Conservation (phyloP, 2,113 vertebrate species). For the Cyprinus carpio region DNA sequence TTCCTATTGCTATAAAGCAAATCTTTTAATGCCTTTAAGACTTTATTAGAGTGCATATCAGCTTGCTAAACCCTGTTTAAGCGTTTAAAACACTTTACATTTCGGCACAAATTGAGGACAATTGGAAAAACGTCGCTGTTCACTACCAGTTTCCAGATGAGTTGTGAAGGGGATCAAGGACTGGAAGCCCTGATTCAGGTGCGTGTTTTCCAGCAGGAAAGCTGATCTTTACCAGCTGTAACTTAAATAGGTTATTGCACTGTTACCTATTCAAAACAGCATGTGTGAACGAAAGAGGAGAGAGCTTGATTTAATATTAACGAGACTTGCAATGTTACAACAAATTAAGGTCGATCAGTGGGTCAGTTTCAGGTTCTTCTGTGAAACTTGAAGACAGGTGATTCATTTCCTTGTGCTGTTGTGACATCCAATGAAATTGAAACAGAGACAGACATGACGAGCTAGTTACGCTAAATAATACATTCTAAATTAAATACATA, state of each 20-base stretch:
- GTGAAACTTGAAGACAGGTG: conserved; percentile 40
- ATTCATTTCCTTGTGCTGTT: conserved; percentile 22
- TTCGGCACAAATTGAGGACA: neutral
- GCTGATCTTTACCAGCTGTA: conserved; percentile 11
- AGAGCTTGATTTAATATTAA: conserved; percentile 47
- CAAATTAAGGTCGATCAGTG: conserved; percentile 44
- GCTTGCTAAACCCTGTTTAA: neutral
- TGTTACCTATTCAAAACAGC: conserved; percentile 28
- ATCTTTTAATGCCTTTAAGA: neutral
- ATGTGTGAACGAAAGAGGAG: conserved; percentile 38
- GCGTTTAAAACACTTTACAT: neutral
- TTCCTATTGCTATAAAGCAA: neutral
- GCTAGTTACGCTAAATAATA: neutral
- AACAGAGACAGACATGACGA: neutral
- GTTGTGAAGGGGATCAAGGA: conserved; percentile 56
- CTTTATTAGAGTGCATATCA: neutral
- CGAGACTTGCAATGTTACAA: conserved; percentile 42
- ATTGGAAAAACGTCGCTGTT: conserved; percentile 5
- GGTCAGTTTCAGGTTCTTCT: conserved; percentile 41
- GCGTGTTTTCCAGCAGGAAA: conserved; percentile 37
- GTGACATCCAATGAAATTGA: conserved; percentile 24
- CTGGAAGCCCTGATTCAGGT: conserved; percentile 78
- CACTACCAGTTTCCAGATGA: conserved; percentile 60
- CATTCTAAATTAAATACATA: neutral
- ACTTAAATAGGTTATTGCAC: conserved; percentile 24